Percentiles rank a stretch among this genome's conserved stretches.
phyloP scores from a whole-genome alignment of 2,113 vertebrate species.

The Acinonyx jubatus region DNA sequence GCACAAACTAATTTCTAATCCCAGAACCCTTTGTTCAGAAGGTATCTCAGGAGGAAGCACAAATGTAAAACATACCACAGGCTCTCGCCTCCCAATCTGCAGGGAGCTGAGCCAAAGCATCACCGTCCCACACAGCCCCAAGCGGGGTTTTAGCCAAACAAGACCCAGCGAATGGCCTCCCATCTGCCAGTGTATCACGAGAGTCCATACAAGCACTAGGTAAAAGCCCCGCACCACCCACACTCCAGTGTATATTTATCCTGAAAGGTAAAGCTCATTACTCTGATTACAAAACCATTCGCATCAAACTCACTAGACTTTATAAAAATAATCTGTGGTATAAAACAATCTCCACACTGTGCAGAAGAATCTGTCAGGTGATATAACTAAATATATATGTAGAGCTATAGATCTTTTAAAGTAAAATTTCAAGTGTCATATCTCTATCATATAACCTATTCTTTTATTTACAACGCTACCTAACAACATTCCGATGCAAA shows the following conservation, averaged over 20 bases:
- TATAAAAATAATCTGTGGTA: slow-evolving; percentile 90
- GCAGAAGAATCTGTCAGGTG: slow-evolving; percentile 82
- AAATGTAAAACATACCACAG: not conserved
- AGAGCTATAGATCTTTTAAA: slow-evolving; percentile 75
- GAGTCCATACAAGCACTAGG: not conserved
- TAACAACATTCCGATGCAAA: slow-evolving; percentile 78
- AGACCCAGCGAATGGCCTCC: not conserved
- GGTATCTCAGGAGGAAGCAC: not conserved
- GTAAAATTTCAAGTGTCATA: slow-evolving; percentile 85
- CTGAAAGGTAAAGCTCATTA: slow-evolving; percentile 61
- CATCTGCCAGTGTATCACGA: not conserved
- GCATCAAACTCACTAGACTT: slow-evolving; percentile 66
- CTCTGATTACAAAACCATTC: slow-evolving; percentile 62
- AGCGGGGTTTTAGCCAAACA: not conserved
- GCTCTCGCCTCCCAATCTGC: not conserved
- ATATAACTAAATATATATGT: slow-evolving; percentile 86
- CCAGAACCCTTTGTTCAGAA: slow-evolving; percentile 48
- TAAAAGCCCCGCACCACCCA: not conserved
- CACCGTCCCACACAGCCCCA: not conserved
- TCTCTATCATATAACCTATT: slow-evolving; percentile 81
- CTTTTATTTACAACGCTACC: slow-evolving; percentile 85
- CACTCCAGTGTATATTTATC: slow-evolving; percentile 60
- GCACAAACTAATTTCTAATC: not conserved
- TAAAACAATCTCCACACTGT: slow-evolving; percentile 84
- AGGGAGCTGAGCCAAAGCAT: not conserved